Conservation (phyloP, 2,113 vertebrate genomes). For the Ceyx margarethae region DNA sequence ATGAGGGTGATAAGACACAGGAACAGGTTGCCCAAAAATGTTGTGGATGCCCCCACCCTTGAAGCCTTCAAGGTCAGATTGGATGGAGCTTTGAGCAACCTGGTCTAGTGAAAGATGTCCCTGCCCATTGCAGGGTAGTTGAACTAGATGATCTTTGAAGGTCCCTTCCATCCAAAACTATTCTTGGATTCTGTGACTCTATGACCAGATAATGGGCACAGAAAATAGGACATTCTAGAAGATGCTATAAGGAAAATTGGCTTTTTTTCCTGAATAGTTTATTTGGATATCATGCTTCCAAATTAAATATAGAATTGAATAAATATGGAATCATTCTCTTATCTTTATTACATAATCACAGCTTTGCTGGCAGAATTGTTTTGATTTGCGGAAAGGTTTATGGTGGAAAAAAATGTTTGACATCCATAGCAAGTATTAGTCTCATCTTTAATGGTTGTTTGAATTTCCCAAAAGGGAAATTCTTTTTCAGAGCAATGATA, state of each 20-base stretch:
- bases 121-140: accelerated
- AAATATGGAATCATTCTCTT: neutral
- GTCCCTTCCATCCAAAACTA: neutral
- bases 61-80: neutral
- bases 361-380: constrained; percentile 20
- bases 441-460: constrained; percentile 29
- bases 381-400: constrained; percentile 22
- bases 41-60: neutral
- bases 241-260: neutral
- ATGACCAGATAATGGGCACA: neutral
- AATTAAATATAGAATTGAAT: constrained; percentile 12
- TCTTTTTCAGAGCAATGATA: neutral
- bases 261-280: neutral
- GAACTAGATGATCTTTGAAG: neutral
- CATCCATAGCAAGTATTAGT: neutral
- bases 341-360: neutral
- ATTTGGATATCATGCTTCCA: neutral
- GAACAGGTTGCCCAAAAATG: neutral
- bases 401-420: constrained; percentile 38
- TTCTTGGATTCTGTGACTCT: neutral
- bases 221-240: neutral
- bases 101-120: neutral
- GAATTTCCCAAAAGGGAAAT: neutral
- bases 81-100: neutral
- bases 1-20: neutral